Evolutionary conservation across 2,113 vertebrate species (phyloP), one percentile per base, ranked within the genome.

Genomic region (Chloroceryle aenea): DNA sequence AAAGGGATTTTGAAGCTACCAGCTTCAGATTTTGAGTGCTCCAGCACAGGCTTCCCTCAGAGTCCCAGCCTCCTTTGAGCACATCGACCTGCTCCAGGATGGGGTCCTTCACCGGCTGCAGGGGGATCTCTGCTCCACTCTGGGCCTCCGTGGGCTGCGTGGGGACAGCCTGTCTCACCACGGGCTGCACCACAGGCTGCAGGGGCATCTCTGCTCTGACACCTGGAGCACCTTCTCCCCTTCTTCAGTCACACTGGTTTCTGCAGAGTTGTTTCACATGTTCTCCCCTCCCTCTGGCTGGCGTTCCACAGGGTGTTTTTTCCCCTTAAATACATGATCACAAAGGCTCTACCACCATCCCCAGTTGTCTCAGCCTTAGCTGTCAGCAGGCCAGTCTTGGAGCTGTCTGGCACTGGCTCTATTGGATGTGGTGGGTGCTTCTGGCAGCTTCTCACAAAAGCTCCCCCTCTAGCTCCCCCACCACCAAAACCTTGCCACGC

Each of bases 331-430:
- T 1, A 4, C 4, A 14, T 40, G 48, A 58, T 29, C 29, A 13
- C 47, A 29, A 55, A 80, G 45, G 36, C 8, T 3, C 40, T 62
- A 2, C 25, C 40, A 15, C n/a, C 1, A 0, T 17, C 1, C 1
- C 25, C 32, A 36, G 21, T 22, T 21, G 22, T 23, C 56, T 64
- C 1, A 4, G 38, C 50, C 50, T 14, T 55, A 63, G 62, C 58
- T n/a, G 36, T 64, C 2, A 0, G 29, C 2, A 1, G 18, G 13
- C 67, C 74, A 0, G 0, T 45, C 47, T 48, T 26, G 17, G 30
- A 61, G 56, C 62, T 3, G 0, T 7, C 85, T 42, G 50, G 58
- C 27, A 4, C 5, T 45, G 71, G n/a, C 53, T 68, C 22, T 59
- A 3, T 3, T 3, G 4, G 64, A 50, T 7, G 1, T 3, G 3